phyloP scores from a whole-genome alignment of 2,888 invertebrate genomes.

The Tenthredo mesomela region DNA sequence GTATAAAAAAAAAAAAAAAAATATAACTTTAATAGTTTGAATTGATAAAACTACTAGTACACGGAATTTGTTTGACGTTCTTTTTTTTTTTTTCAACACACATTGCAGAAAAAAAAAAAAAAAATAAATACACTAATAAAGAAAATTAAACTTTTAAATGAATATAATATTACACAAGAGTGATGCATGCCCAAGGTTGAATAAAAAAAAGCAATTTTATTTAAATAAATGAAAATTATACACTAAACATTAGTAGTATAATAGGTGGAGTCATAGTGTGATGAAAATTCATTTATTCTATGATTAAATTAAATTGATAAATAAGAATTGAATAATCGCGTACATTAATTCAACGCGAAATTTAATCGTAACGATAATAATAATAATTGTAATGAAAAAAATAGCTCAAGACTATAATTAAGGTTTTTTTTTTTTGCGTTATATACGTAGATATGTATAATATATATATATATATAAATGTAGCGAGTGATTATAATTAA shows the following conservation, averaged over 20 bases:
- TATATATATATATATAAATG: neutral
- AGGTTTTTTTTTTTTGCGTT: neutral
- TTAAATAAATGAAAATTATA: neutral
- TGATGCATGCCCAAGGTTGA: neutral
- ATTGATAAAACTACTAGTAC: neutral
- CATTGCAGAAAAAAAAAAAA: too few species aligned
- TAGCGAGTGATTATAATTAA: neutral
- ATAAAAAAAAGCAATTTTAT: neutral
- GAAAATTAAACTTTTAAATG: neutral
- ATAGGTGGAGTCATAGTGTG: neutral
- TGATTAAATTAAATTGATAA: neutral
- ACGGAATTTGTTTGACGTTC: too few species aligned
- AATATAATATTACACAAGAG: neutral
- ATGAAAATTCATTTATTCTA: neutral
- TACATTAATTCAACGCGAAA: neutral
- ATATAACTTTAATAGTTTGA: neutral
- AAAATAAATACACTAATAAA: too few species aligned
- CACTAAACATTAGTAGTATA: neutral
- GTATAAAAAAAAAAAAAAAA: neutral
- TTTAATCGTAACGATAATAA: neutral
- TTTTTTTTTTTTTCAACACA: too few species aligned
- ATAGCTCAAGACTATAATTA: neutral
- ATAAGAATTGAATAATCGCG: neutral
- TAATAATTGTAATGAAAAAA: neutral
- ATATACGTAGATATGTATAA: neutral